These are phyloP conservation scores for Diadophis punctatus DNA, from an alignment of 2,113 vertebrate species.

Conservation along the genomic window DNA sequence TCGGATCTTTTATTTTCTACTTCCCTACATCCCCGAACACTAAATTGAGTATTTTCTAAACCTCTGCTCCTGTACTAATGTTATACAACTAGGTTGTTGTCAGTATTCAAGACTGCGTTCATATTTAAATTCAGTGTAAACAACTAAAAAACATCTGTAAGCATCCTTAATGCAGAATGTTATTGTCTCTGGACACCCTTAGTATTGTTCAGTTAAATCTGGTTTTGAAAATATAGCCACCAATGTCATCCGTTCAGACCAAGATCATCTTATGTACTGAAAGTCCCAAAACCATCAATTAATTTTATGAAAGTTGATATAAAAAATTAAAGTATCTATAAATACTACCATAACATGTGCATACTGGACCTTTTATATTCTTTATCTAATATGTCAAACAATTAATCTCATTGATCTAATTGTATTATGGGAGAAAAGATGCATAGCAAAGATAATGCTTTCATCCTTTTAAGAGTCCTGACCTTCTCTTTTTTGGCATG, in stretches of 20 bases:
- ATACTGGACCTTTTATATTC: neutral
- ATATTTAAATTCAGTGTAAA: neutral
- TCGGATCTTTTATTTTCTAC: neutral
- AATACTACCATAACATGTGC: neutral
- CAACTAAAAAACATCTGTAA: neutral
- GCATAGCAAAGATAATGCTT: neutral
- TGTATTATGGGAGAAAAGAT: neutral
- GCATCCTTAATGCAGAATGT: neutral
- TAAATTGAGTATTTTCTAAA: neutral
- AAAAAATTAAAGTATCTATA: neutral
- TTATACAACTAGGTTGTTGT: neutral
- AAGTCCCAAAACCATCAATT: neutral
- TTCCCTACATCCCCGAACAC: neutral
- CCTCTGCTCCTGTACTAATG: neutral
- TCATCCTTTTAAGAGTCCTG: neutral
- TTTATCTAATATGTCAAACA: neutral
- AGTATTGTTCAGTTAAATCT: neutral
- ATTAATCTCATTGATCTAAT: neutral
- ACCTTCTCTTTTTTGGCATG: neutral
- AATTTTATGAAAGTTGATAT: neutral
- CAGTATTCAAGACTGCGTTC: neutral
- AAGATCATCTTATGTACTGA: neutral
- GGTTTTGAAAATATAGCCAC: neutral
- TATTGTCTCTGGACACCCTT: neutral
- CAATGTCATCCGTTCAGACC: neutral